Evolutionary conservation across 2,888 invertebrate species (phyloP).

Genomic region (Rapana venosa): DNA sequence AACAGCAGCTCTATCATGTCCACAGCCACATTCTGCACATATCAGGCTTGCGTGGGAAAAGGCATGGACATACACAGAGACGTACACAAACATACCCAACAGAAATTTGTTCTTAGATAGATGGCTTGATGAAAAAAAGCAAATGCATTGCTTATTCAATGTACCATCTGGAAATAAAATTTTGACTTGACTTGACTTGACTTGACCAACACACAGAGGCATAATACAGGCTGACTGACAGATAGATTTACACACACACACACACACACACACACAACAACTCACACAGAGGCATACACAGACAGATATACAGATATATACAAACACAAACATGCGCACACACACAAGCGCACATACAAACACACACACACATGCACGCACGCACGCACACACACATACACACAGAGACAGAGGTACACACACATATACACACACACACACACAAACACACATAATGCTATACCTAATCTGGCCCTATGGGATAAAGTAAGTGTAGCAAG

Average conservation of each 20-base stretch:
- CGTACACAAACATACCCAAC: background rate
- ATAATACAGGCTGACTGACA: background rate
- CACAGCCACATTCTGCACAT: slow-evolving; percentile 85
- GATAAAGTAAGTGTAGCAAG: too few relatives aligned
- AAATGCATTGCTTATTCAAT: too few relatives aligned
- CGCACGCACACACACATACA: background rate
- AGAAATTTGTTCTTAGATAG: too few relatives aligned
- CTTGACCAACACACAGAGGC: background rate
- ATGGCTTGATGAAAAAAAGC: too few relatives aligned
- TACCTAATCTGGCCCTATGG: too few relatives aligned
- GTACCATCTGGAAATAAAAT: too few relatives aligned
- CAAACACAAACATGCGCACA: background rate
- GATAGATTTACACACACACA: background rate
- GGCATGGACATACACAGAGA: background rate
- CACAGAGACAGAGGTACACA: too few relatives aligned
- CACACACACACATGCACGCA: background rate
- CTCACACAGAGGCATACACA: background rate
- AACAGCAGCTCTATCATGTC: slow-evolving; percentile 98
- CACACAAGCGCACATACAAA: slow-evolving; percentile 1
- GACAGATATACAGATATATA: background rate
- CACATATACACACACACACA: background rate
- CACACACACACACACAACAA: background rate
- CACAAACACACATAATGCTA: background rate
- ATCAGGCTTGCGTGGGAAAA: slow-evolving; percentile 9
- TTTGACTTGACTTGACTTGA: too few relatives aligned